Evolutionary conservation across 2,888 invertebrate genomes (phyloP), one percentile per base, ranked within the genome.

Genomic region (Catocala nupta): DNA sequence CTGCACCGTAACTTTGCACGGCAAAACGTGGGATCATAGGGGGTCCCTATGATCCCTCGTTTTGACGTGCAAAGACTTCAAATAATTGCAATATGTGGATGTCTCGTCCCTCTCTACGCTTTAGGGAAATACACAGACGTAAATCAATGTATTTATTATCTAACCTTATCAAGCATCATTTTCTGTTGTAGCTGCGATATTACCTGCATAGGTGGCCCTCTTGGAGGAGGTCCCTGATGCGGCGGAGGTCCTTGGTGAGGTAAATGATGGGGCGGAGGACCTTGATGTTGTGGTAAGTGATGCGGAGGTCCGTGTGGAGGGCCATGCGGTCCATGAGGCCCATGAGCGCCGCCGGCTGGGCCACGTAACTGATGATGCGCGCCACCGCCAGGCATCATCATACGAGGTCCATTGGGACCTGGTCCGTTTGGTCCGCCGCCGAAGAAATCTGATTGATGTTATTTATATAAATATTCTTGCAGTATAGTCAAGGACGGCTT

Each of bases 151-250:
- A 36, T 36, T 5, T 36, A 36, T 4, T 36, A 36, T 36, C 16
- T 2, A 16, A 16, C 1, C 2, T 16, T 16, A 16, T 16, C 16
- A 16, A 16, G 16, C 16, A 25, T 25, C 1, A 3, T 25, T 25
- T 25, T 25, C 0, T 25, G 25, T 25, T 39, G 6, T 7, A 8
- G 9, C 11, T 48, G 1, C 48, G 13, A 54, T 44, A 60, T 55
- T 74, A 92, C 93, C 87, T 92, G 94, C 96, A 95, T 96, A 63
- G 95, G 96, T 11, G 95, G 95, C 63, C 96, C 93, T 72, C 95
- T 95, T 11, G 93, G 93, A 57, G 94, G 95, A 0, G 95, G 94
- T 0, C 94, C 94, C 63, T 95, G 92, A 80, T 94, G 94, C 72
- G 95, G 95, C 55, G 95, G 95, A 50, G 95, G 95, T 62, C 95